Conservation (phyloP, 2,113 vertebrate genomes). For the Rafetus swinhoei region DNA sequence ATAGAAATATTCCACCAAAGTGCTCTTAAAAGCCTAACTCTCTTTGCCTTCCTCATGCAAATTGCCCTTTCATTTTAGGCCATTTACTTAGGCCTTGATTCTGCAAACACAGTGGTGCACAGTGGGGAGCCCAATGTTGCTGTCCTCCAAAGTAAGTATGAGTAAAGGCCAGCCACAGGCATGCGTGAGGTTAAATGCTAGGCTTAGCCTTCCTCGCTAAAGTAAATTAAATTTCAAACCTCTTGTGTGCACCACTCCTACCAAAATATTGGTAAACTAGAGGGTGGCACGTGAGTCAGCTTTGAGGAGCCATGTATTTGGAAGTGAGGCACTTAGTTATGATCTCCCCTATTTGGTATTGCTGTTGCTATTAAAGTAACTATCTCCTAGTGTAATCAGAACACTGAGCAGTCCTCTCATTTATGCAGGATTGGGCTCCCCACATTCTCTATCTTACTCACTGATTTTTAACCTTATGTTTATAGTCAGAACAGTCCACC, state of each 20-base stretch:
- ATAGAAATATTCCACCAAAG: not conserved
- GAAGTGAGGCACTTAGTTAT: not conserved
- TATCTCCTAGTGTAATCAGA: not conserved
- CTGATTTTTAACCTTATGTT: not conserved
- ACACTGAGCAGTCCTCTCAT: not conserved
- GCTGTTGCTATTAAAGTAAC: not conserved
- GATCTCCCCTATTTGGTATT: not conserved
- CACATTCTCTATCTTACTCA: not conserved
- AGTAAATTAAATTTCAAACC: not conserved
- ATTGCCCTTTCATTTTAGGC: conserved; percentile 12
- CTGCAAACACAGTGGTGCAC: conserved; percentile 11
- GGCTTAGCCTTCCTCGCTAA: not conserved
- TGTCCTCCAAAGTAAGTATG: conserved; percentile 1
- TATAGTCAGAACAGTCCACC: not conserved
- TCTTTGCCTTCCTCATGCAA: not conserved
- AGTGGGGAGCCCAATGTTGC: conserved; percentile 7
- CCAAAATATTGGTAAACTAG: not conserved
- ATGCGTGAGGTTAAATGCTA: not conserved
- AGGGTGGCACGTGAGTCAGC: not conserved
- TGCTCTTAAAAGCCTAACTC: not conserved
- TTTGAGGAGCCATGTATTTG: not conserved
- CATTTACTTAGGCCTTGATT: conserved; percentile 46
- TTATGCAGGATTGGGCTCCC: not conserved
- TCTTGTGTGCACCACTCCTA: not conserved
- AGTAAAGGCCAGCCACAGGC: not conserved